Percentiles rank a stretch among this genome's conserved stretches.
Evolutionary conservation across 2,113 vertebrate genomes (phyloP).

Genomic region (Dasyornis broadbenti): DNA sequence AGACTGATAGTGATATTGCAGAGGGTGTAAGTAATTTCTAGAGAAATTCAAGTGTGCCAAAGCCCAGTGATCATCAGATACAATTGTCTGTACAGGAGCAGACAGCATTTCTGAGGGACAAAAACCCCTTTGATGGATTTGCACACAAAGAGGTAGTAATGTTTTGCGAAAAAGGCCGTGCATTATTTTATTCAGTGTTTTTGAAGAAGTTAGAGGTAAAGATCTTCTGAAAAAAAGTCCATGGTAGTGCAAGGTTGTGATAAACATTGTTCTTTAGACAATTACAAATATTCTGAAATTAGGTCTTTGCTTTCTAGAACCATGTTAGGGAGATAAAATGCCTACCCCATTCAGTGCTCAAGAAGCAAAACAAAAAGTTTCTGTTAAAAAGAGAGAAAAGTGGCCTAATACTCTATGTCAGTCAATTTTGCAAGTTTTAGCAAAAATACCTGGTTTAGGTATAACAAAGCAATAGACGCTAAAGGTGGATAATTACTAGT

Average conservation of each 20-base stretch:
- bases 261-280: not conserved
- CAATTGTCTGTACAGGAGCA: not conserved
- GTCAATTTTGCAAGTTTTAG: not conserved
- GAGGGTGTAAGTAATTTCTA: not conserved
- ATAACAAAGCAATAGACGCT: not conserved
- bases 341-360: not conserved
- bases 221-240: not conserved
- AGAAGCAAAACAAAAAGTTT: not conserved
- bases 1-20: not conserved
- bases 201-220: not conserved
- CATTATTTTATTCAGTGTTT: not conserved
- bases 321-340: not conserved
- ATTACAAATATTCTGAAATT: not conserved
- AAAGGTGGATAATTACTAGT: not conserved
- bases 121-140: rapidly evolving
- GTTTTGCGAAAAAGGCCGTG: not conserved
- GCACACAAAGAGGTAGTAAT: not conserved
- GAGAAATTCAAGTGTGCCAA: not conserved
- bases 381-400: not conserved
- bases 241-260: not conserved
- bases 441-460: not conserved
- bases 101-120: not conserved
- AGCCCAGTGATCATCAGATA: not conserved
- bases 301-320: not conserved
- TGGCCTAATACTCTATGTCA: not conserved